phyloP scores from a whole-genome alignment of 2,888 invertebrate species.

The Lissocephala sabroskyi region DNA sequence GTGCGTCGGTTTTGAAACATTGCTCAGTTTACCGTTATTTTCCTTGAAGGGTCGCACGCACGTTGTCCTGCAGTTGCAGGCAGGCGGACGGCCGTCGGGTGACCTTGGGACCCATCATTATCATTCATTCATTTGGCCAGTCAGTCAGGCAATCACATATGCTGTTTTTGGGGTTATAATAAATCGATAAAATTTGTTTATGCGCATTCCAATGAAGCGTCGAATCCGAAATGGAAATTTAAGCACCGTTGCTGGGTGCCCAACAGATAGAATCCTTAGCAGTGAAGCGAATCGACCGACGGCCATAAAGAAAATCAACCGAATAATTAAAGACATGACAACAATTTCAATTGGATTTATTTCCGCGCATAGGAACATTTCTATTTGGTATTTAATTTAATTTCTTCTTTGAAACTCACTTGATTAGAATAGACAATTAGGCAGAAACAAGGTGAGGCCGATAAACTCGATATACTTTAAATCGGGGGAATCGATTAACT shows the following conservation, averaged over 20 bases:
- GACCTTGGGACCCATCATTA: constrained; percentile 23
- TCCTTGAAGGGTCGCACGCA: constrained; percentile 12
- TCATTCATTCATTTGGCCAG: constrained; percentile 5
- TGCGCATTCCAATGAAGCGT: constrained; percentile 20
- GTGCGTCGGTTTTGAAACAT: neutral
- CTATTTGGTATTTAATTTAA: no score
- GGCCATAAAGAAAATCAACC: neutral
- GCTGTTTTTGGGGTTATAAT: constrained; percentile 21
- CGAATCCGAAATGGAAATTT: constrained; percentile 18
- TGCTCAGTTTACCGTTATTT: constrained; percentile 1
- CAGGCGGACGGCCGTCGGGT: constrained; percentile 3
- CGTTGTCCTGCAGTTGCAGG: constrained; percentile 11
- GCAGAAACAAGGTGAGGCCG: no score
- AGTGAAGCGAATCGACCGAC: no score
- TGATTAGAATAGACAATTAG: no score
- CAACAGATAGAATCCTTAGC: constrained; percentile 33
- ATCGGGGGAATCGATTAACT: no score
- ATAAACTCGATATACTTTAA: no score
- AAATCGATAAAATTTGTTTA: constrained; percentile 16
- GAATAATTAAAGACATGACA: constrained; percentile 1
- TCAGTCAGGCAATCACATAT: neutral
- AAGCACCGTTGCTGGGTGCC: neutral
- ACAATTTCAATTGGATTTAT: no score
- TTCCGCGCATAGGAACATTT: no score
- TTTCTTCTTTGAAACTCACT: no score